A percentile compares a stretch with the other conserved stretches of the same genome.
phyloP scores from a whole-genome alignment of 2,888 invertebrate species.

The Timema podura region DNA sequence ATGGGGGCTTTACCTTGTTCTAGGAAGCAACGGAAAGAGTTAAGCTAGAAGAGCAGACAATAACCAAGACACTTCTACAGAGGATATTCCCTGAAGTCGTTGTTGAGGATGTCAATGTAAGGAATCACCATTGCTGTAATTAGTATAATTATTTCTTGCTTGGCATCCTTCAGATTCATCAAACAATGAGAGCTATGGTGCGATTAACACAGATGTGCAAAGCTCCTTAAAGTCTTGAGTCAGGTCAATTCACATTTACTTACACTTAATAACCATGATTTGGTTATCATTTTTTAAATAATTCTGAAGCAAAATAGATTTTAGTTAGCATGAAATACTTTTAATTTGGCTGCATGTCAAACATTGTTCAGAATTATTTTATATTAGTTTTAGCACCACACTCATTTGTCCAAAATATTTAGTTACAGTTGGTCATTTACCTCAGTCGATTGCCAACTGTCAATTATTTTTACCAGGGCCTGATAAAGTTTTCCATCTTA shows the following conservation, averaged over 20 bases:
- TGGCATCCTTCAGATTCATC: background rate
- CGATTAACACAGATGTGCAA: background rate
- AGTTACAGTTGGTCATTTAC: too few species aligned
- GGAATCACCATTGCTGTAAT: background rate
- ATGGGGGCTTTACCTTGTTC: slow-evolving; percentile 31
- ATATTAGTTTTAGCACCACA: too few species aligned
- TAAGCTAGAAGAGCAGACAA: slow-evolving; percentile 45
- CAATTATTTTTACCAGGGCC: too few species aligned
- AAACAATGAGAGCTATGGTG: background rate
- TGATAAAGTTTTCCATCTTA: too few species aligned
- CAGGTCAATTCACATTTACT: too few species aligned
- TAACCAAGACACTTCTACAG: slow-evolving; percentile 54
- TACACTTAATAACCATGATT: too few species aligned
- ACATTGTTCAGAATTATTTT: background rate
- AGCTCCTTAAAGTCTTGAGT: background rate
- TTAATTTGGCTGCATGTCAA: background rate
- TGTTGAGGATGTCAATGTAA: slow-evolving; percentile 8
- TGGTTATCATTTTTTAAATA: background rate
- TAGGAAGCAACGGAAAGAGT: slow-evolving; percentile 42
- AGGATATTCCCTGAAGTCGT: slow-evolving; percentile 59
- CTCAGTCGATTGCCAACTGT: too few species aligned
- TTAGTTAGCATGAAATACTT: background rate
- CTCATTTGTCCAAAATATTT: too few species aligned
- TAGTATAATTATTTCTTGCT: background rate
- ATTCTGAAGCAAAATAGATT: background rate